Evolutionary conservation across 2,113 vertebrate species (phyloP).

Genomic region (Sakesphorus luctuosus): DNA sequence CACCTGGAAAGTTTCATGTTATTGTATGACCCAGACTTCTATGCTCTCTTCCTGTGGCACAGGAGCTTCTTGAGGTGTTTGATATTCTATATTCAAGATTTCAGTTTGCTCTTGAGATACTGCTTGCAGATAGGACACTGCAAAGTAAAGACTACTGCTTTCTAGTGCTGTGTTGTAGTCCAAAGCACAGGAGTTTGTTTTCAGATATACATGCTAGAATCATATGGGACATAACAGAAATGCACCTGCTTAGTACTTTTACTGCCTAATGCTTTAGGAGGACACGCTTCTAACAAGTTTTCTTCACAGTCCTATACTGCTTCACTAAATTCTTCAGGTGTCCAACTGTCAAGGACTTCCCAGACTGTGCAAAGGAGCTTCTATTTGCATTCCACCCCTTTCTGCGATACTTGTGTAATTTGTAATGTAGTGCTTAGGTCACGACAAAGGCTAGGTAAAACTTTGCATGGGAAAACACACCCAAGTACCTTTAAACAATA

Average conservation of each 20-base stretch:
- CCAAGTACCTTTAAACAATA: neutral
- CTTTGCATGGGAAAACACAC: neutral
- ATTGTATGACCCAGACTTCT: neutral
- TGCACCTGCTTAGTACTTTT: neutral
- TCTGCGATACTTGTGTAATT: neutral
- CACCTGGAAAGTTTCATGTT: neutral
- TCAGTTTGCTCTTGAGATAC: neutral
- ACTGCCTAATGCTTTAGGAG: neutral
- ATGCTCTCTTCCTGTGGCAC: neutral
- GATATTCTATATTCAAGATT: neutral
- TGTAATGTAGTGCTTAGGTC: neutral
- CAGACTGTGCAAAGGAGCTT: neutral
- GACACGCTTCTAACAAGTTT: neutral
- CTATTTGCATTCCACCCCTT: neutral
- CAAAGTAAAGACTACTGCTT: neutral
- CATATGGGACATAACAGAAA: neutral
- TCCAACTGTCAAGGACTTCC: neutral
- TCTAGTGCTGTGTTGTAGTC: neutral
- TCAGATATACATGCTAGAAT: neutral
- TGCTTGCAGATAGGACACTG: neutral
- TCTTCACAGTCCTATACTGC: neutral
- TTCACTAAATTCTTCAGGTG: neutral
- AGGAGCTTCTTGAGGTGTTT: neutral
- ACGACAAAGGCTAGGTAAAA: neutral
- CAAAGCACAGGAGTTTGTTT: neutral